Percentiles rank a stretch among this genome's conserved stretches.
These are phyloP conservation scores for Zootermopsis nevadensis DNA, from an alignment of 2,888 invertebrate genomes.

Conservation along the genomic window DNA sequence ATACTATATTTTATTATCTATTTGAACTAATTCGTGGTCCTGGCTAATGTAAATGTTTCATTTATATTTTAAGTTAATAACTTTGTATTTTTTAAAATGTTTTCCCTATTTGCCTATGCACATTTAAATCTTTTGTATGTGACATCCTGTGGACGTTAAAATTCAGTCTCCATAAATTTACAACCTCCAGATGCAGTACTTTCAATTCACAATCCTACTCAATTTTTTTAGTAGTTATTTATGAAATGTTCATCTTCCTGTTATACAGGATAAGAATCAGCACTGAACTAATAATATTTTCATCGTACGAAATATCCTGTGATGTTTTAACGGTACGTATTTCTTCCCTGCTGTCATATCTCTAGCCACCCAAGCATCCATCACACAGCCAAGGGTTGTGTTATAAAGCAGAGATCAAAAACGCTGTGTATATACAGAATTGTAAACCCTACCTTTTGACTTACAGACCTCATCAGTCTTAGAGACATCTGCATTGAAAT, in stretches of 20 bases:
- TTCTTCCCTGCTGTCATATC: neutral
- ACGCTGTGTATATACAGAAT: neutral
- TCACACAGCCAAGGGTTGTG: neutral
- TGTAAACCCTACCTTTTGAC: neutral
- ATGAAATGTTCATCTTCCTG: neutral
- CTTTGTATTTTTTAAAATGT: no score
- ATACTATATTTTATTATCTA: no score
- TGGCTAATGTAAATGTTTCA: no score
- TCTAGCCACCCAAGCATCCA: neutral
- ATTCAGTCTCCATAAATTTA: no score
- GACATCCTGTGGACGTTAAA: no score
- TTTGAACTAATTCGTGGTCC: no score
- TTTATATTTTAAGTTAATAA: no score
- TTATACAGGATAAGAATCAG: neutral
- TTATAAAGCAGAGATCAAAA: neutral
- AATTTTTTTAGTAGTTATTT: neutral
- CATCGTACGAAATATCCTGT: neutral
- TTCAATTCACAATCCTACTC: no score
- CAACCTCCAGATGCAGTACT: no score
- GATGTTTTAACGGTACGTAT: neutral
- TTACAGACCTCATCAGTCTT: slow-evolving; percentile 2
- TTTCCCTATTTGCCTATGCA: no score
- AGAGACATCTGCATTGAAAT: slow-evolving; percentile 4
- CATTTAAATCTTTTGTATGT: no score
- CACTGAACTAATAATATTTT: neutral